phyloP scores from a whole-genome alignment of 2,888 invertebrate genomes.

The Drosophila barbarae region DNA sequence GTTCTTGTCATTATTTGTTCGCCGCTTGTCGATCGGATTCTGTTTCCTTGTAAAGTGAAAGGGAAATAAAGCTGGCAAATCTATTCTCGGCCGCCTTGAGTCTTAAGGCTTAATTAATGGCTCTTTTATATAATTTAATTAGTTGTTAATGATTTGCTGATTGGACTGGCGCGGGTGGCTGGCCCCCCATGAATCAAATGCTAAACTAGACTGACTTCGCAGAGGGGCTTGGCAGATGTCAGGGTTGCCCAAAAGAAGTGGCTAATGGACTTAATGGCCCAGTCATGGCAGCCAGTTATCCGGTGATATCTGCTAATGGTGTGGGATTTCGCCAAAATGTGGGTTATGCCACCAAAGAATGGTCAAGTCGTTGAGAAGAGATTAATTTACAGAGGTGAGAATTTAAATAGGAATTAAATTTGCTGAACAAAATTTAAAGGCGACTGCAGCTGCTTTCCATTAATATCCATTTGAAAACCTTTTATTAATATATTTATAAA shows the following conservation, averaged over 20 bases:
- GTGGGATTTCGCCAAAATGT: conserved; percentile 8
- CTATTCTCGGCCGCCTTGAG: conserved; percentile 34
- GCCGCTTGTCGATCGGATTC: conserved; percentile 18
- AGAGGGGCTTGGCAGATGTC: conserved; percentile 72
- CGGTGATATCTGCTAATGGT: conserved; percentile 52
- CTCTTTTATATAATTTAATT: conserved; percentile 73
- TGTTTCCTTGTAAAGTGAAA: conserved; percentile 51
- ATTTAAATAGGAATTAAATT: not conserved
- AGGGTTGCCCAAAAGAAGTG: conserved; percentile 63
- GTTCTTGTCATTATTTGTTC: conserved; percentile 71
- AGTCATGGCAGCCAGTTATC: conserved; percentile 44
- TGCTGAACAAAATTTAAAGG: not conserved
- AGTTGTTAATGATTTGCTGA: conserved; percentile 73
- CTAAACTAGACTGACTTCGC: conserved; percentile 45
- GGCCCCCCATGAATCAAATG: conserved; percentile 60
- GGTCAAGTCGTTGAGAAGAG: conserved; percentile 3
- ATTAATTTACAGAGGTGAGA: not conserved
- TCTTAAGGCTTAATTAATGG: conserved; percentile 63
- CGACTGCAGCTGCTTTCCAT: not conserved
- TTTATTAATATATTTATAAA: too few relatives aligned
- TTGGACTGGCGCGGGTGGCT: conserved; percentile 52
- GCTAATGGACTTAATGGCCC: conserved; percentile 53
- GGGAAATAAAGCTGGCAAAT: conserved; percentile 37
- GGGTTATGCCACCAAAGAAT: conserved; percentile 14
- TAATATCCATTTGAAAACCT: too few relatives aligned